These are phyloP conservation scores for Hydractinia symbiolongicarpus DNA, from an alignment of 30 jellyfish, hydroid and myxozoan species.

Conservation along the genomic window DNA sequence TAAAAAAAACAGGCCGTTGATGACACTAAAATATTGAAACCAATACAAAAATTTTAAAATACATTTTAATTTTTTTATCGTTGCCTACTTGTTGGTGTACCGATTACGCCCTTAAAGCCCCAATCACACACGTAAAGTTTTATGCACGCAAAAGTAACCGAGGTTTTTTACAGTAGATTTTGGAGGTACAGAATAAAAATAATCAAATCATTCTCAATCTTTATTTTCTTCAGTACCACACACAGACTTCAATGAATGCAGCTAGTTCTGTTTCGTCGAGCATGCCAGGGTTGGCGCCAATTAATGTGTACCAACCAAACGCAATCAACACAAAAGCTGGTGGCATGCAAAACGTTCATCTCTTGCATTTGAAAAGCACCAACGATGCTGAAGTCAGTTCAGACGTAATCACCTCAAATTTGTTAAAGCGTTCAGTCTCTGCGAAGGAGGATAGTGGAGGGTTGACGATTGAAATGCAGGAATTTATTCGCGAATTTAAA, in stretches of 20 bases:
- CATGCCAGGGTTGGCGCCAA: conserved; percentile 48
- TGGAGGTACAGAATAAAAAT: too few relatives aligned
- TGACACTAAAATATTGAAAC: too few relatives aligned
- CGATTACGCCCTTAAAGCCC: too few relatives aligned
- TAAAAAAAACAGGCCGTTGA: too few relatives aligned
- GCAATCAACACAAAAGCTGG: conserved; percentile 18
- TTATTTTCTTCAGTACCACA: conserved; percentile 26
- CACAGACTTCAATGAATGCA: conserved; percentile 19
- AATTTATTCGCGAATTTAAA: conserved; percentile 74
- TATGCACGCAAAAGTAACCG: too few relatives aligned
- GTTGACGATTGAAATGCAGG: conserved; percentile 76
- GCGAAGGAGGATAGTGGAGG: conserved; percentile 76
- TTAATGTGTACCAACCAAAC: conserved; percentile 23
- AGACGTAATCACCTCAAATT: conserved; percentile 21
- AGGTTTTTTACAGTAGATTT: too few relatives aligned
- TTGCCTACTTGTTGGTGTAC: too few relatives aligned
- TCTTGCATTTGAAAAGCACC: conserved; percentile 29
- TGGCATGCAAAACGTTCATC: conserved; percentile 22
- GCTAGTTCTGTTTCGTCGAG: conserved; percentile 2
- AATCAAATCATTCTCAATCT: background rate
- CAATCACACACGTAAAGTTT: too few relatives aligned
- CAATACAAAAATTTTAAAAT: too few relatives aligned
- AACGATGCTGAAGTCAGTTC: conserved; percentile 25
- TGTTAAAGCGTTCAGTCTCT: conserved; percentile 47
- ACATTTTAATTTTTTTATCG: too few relatives aligned